A percentile compares a stretch with the other conserved stretches of the same genome.
Evolutionary conservation across 2,888 invertebrate species (phyloP).

Genomic region (Polia nebulosa): DNA sequence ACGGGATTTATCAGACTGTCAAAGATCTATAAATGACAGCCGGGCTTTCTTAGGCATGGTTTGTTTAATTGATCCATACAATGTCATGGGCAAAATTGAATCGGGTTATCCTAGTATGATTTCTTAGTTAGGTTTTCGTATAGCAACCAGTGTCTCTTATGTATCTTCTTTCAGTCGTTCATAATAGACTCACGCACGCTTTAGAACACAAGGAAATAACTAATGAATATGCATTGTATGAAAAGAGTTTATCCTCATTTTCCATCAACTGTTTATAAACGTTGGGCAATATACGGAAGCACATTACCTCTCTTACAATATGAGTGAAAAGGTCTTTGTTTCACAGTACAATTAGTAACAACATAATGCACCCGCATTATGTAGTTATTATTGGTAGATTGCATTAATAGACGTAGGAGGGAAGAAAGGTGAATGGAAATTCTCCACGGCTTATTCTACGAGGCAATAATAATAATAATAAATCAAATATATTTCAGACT

Average conservation of each 20-base stretch:
- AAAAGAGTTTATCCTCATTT: conserved; percentile 14
- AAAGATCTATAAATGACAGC: too few relatives aligned
- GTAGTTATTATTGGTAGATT: not conserved
- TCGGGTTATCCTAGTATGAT: not conserved
- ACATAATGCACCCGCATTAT: not conserved
- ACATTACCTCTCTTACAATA: not conserved
- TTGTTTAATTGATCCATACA: too few relatives aligned
- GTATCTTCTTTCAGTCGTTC: not conserved
- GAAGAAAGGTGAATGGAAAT: not conserved
- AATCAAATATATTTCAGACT: too few relatives aligned
- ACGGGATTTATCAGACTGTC: too few relatives aligned
- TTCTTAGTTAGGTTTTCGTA: not conserved
- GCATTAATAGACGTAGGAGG: not conserved
- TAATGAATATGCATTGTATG: conserved; percentile 34
- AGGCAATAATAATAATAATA: too few relatives aligned
- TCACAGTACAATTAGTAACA: not conserved
- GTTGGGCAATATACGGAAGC: conserved; percentile 33
- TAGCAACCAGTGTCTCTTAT: not conserved
- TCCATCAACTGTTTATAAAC: conserved; percentile 1
- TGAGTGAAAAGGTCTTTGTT: conserved; percentile 29
- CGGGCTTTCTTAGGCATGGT: too few relatives aligned
- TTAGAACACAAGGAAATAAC: conserved; percentile 21
- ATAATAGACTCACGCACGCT: not conserved
- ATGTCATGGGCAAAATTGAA: not conserved
- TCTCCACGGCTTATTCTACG: not conserved